A percentile compares a stretch with the other conserved stretches of the same genome.
These are phyloP conservation scores for Carduelis carduelis DNA, from an alignment of 2,797 vertebrate genomes.

Conservation along the genomic window DNA sequence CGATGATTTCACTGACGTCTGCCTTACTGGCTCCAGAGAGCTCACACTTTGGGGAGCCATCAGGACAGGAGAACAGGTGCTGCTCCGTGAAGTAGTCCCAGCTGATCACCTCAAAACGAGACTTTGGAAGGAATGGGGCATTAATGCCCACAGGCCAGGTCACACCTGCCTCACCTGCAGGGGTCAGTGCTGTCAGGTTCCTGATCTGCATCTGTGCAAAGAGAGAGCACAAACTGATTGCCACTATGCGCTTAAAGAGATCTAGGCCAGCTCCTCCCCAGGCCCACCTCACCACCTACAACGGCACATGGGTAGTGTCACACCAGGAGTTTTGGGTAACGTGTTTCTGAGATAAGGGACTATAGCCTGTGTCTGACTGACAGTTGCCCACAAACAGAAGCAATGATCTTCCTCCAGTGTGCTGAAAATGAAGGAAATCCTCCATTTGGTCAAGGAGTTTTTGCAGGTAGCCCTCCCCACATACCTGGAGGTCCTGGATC, in stretches of 20 bases:
- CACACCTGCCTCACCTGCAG: constrained; percentile 84
- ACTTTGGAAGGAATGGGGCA: constrained; percentile 86
- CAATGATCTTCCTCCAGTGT: not conserved
- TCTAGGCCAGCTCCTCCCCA: not conserved
- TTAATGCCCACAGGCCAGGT: constrained; percentile 93
- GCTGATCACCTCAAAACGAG: constrained; percentile 94
- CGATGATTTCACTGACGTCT: constrained; percentile 84
- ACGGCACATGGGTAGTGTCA: not conserved
- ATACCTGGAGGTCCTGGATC: constrained; percentile 92
- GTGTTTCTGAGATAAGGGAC: not conserved
- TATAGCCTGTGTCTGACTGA: not conserved
- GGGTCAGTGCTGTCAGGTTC: constrained; percentile 90
- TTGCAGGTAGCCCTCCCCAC: not conserved
- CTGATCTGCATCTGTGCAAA: constrained; percentile 89
- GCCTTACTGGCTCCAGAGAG: constrained; percentile 86
- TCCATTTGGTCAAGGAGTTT: not conserved
- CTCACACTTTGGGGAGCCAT: constrained; percentile 91
- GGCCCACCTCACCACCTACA: not conserved
- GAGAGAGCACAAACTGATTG: not conserved
- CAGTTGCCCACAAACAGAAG: not conserved
- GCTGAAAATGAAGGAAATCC: not conserved
- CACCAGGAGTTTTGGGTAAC: not conserved
- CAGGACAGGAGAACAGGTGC: constrained; percentile 89
- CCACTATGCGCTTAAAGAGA: not conserved
- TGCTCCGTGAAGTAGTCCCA: constrained; percentile 99